These are phyloP conservation scores for Campylomormyrus numenius DNA, from an alignment of 2,113 vertebrate species.

Conservation along the genomic window DNA sequence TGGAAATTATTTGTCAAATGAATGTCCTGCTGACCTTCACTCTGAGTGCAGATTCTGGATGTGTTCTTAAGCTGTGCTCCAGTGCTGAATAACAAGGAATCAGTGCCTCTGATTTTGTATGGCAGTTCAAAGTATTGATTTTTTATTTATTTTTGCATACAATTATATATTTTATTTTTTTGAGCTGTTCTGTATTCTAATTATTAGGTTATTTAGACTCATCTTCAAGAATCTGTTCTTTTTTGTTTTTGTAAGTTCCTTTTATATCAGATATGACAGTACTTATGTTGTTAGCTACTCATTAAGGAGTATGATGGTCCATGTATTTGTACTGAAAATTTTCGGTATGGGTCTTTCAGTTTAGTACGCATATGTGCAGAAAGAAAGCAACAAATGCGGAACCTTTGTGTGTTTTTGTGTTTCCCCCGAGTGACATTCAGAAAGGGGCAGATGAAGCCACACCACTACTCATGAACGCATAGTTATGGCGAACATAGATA, in stretches of 20 bases:
- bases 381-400: too few relatives aligned
- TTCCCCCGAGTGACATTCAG: too few relatives aligned
- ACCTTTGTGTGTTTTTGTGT: too few relatives aligned
- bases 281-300: too few relatives aligned
- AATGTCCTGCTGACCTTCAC: slow-evolving; percentile 45
- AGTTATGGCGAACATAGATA: too few relatives aligned
- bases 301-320: too few relatives aligned
- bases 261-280: not conserved
- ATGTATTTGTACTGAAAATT: too few relatives aligned
- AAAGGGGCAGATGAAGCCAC: too few relatives aligned
- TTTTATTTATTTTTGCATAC: slow-evolving; percentile 50
- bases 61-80: slow-evolving; percentile 39
- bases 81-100: slow-evolving; percentile 54
- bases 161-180: slow-evolving; percentile 54
- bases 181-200: slow-evolving; percentile 47
- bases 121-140: slow-evolving; percentile 51
- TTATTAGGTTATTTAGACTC: slow-evolving; percentile 32
- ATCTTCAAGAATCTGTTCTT: not conserved
- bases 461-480: too few relatives aligned
- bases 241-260: not conserved
- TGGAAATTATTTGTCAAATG: slow-evolving; percentile 34
- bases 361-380: too few relatives aligned
- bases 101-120: slow-evolving; percentile 59
- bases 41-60: slow-evolving; percentile 38
- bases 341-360: too few relatives aligned